Percentiles rank a stretch among this genome's conserved stretches.
These are phyloP conservation scores for Elgaria multicarinata DNA, from an alignment of 2,113 vertebrate genomes.

Conservation along the genomic window DNA sequence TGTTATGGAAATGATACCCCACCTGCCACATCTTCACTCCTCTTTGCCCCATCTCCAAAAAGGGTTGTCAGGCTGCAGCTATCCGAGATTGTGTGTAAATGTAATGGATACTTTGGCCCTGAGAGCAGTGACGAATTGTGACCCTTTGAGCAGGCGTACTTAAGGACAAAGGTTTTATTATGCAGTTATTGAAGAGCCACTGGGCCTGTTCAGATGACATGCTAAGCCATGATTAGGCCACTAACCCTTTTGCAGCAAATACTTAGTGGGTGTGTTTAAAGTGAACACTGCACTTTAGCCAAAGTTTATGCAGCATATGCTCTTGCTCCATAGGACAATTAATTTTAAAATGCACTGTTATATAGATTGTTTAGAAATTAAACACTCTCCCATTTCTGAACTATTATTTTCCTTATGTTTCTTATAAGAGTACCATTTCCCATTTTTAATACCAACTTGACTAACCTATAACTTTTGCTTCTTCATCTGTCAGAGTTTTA, in stretches of 20 bases:
- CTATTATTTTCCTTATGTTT: rapidly evolving
- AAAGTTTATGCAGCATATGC: neutral
- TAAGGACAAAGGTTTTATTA: no score
- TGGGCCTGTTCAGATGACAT: no score
- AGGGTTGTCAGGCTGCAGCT: no score
- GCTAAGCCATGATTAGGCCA: no score
- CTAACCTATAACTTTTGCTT: conserved; percentile 97
- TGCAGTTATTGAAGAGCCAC: no score
- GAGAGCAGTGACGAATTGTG: neutral
- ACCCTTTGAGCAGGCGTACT: neutral
- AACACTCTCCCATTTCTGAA: neutral
- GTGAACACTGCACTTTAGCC: neutral
- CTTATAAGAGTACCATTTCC: neutral
- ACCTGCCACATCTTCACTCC: neutral
- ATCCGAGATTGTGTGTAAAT: neutral
- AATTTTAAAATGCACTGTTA: neutral
- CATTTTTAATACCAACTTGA: conserved; percentile 3
- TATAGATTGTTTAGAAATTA: neutral
- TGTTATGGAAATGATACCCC: neutral
- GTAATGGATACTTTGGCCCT: neutral
- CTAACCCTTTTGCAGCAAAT: no score
- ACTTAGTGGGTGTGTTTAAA: no score
- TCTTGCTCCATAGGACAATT: neutral
- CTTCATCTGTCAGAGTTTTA: conserved; percentile 97
- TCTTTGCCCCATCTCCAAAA: neutral